These are phyloP conservation scores for Cantharis rufa DNA, from an alignment of 2,888 invertebrate genomes.

Conservation along the genomic window DNA sequence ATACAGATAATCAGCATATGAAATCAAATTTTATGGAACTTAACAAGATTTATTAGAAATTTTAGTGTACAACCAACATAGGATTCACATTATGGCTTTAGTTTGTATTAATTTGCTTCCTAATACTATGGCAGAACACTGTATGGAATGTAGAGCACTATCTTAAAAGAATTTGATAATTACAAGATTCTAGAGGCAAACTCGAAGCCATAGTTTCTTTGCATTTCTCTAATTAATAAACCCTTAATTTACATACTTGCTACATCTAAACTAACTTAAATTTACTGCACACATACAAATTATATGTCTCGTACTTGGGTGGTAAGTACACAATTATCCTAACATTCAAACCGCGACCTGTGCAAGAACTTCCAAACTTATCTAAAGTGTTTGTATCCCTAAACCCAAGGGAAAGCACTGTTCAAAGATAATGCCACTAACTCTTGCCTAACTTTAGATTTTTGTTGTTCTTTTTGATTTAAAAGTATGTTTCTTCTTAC, in stretches of 20 bases:
- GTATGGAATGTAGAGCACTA: background rate
- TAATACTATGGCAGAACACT: too few relatives aligned
- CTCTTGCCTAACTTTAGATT: conserved; percentile 47
- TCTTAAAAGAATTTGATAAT: background rate
- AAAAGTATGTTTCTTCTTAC: conserved; percentile 44
- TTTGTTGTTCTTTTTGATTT: conserved; percentile 52
- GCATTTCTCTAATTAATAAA: background rate
- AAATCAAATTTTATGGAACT: background rate
- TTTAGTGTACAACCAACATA: background rate
- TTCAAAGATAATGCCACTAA: conserved; percentile 49
- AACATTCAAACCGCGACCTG: conserved; percentile 39
- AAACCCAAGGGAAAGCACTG: conserved; percentile 44
- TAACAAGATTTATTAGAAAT: background rate
- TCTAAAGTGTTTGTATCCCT: conserved; percentile 43
- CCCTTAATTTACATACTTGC: background rate
- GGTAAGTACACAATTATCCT: conserved; percentile 12
- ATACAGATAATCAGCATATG: background rate
- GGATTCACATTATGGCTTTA: background rate
- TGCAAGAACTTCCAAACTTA: conserved; percentile 43
- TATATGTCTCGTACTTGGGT: background rate
- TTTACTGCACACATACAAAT: background rate
- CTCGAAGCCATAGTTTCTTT: background rate
- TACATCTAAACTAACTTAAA: background rate
- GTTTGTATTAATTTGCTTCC: background rate
- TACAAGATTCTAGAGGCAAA: background rate